Evolutionary conservation across 2,888 invertebrate species (phyloP), one percentile per base, ranked within the genome.

Genomic region (Epistrophella euchroma): DNA sequence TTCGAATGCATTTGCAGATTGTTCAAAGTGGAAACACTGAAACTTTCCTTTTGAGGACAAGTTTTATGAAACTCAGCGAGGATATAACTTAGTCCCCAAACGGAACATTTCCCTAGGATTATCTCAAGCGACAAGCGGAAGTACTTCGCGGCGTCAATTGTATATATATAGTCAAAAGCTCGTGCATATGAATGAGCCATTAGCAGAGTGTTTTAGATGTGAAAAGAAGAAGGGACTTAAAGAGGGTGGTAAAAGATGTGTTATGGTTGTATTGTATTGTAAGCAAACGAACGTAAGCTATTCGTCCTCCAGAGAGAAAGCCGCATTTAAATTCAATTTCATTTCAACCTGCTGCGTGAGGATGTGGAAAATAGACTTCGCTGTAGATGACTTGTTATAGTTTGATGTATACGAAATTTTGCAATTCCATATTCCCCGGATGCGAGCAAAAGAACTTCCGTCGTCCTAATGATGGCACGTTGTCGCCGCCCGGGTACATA

Each of bases 181-280:
- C 72, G 66, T 85, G 85, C 85, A 85, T 85, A 85, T 85, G 81
- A 81, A 85, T 85, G 85, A 85, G 81, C 85, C 85, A 81, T 85
- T 85, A 80, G 81, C 62, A 58, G 47, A 55, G 76, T 60, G 64
- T 76, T 73, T 71, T 60, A 28, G 74, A 64, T 78, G 75, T n/a
- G 45, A 68, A 55, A 75, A 9, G 47, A 35, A 32, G 28, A 28
- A 40, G n/a, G 25, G 15, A 15, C 13, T 22, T 58, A 32, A 50
- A 22, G 25, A 40, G 28, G 62, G 11, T 52, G 15, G 25, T 2
- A 13, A 32, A 0, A 32, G 32, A 32, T 32, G 9, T 32, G 32
- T 32, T 32, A n/a, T 32, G 32, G 32, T 32, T 25, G 15, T 22
- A 40, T 37, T 55, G 40, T 35, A 62, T n/a, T n/a, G 68, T 52